These are phyloP conservation scores for Diglossa cyanea DNA, from an alignment of 2,797 vertebrate species.

Conservation along the genomic window DNA sequence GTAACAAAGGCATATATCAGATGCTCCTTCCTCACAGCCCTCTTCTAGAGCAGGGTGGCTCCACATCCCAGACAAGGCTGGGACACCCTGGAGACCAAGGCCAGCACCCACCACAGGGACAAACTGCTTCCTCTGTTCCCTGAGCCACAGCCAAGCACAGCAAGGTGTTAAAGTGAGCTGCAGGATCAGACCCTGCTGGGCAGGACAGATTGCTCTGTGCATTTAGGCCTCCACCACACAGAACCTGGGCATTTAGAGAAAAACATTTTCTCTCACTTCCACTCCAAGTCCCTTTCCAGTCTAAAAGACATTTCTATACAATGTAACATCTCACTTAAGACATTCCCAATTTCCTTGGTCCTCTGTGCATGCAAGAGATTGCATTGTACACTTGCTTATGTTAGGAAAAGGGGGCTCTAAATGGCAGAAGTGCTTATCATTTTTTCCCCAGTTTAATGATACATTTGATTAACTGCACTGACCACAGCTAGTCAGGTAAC, in stretches of 20 bases:
- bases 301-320: neutral
- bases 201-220: too few relatives aligned
- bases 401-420: neutral
- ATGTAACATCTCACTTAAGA: neutral
- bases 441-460: neutral
- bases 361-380: neutral
- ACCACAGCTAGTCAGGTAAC: neutral
- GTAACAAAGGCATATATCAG: fast-evolving
- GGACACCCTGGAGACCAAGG: neutral
- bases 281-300: neutral
- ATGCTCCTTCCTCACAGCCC: neutral
- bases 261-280: neutral
- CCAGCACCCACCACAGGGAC: neutral
- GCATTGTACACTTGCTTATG: fast-evolving
- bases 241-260: neutral
- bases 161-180: neutral
- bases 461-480: neutral
- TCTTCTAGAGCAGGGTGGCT: neutral
- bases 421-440: neutral
- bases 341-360: neutral
- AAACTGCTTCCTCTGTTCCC: neutral
- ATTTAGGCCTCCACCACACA: neutral
- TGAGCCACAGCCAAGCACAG: too few relatives aligned
- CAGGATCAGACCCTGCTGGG: fast-evolving
- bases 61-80: neutral